Conservation (phyloP, 2,888 invertebrate genomes). For the Epistrophe grossulariae region DNA sequence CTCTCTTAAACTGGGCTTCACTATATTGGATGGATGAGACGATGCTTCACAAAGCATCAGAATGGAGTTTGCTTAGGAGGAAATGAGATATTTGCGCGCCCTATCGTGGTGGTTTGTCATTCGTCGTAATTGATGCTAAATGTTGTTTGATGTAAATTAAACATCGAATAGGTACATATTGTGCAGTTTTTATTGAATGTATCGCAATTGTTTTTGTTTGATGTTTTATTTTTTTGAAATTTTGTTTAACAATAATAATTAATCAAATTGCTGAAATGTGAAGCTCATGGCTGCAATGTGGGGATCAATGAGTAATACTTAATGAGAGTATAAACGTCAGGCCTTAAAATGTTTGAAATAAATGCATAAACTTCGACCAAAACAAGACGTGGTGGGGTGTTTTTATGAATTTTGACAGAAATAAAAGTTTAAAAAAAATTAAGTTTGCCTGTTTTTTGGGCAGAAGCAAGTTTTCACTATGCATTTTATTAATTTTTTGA, state of each 20-base stretch:
- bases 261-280: background rate
- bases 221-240: background rate
- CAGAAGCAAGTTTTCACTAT: no score
- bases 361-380: no score
- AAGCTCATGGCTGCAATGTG: background rate
- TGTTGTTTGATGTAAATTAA: background rate
- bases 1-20: constrained; percentile 4
- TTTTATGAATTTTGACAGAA: no score
- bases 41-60: no score
- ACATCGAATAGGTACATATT: background rate
- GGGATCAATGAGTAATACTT: no score
- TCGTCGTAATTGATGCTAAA: background rate
- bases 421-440: no score
- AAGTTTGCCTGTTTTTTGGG: no score
- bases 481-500: no score
- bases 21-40: background rate
- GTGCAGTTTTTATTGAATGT: background rate
- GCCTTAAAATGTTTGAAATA: no score
- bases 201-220: background rate
- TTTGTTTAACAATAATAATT: background rate
- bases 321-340: no score
- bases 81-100: background rate
- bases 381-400: no score
- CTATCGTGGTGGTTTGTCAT: background rate
- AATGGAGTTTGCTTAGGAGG: background rate